Evolutionary conservation across 2,888 invertebrate species (phyloP).

Genomic region (Erynnis tages): DNA sequence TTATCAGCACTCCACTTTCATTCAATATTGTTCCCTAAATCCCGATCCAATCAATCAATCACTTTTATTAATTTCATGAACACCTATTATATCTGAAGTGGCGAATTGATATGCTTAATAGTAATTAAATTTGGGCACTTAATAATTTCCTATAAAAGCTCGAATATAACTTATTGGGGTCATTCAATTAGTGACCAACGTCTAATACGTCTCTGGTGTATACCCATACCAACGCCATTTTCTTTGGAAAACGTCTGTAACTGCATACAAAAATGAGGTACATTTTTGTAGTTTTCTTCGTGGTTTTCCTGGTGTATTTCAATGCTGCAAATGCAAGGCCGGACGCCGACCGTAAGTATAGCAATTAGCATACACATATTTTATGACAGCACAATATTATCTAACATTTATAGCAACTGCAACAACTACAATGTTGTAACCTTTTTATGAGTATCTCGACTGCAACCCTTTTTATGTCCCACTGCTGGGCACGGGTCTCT

Average conservation of each 20-base stretch:
- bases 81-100: background rate
- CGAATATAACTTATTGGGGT: background rate
- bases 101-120: background rate
- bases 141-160: background rate
- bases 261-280: slow-evolving; percentile 1
- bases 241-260: no score
- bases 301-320: background rate
- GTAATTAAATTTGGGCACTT: background rate
- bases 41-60: background rate
- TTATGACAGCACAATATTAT: no score
- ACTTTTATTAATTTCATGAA: slow-evolving; percentile 5
- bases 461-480: no score
- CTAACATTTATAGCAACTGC: no score
- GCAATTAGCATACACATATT: no score
- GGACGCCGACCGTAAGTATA: background rate
- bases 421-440: no score
- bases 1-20: slow-evolving; percentile 1
- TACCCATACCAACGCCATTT: no score
- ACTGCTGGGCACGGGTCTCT: background rate
- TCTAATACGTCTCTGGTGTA: no score
- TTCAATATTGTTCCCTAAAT: background rate
- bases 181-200: no score
- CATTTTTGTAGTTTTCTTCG: background rate
- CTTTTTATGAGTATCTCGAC: no score
- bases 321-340: background rate